Base-by-base conservation (phyloP, 2,797 vertebrate species). In the Hydrolagus colliei region DNA sequence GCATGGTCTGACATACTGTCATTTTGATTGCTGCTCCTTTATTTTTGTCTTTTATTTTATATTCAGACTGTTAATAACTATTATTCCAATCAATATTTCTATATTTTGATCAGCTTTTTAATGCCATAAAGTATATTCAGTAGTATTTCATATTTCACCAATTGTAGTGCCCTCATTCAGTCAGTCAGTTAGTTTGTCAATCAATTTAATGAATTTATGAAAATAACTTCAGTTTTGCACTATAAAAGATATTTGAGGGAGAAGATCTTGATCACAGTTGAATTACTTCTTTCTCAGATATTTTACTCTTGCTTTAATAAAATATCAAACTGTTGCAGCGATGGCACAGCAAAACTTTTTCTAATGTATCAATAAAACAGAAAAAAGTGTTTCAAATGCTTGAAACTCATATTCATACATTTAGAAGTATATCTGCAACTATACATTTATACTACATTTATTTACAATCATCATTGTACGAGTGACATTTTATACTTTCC, bases 1-100 rank as follows among this genome's bases (percentile, higher is more conserved):
- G 87, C 87, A 77, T 88, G 86, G 92, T 90, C 90, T 91, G 90
- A 92, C 91, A 90, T 90, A 63, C 78, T 90, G 88, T 92, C 89
- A 91, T 92, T 90, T 89, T 88, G 87, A 89, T 88, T 91, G 92
- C 93, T 93, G 93, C 93, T 93, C 90, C 87, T 91, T 90, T 18
- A 73, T 85, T 85, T 86, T 86, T 86, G 73, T 80, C 86, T 87
- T 79, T 86, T 79, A 86, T 90, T 90, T 91, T 91, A 91, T 90
- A 92, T 93, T 91, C 92, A 90, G 91, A 94, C 93, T 94, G 92
- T 94, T 94, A 93, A 91, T 90, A 90, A 90, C 89, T 90, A 89
- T 88, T 90, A 89, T 92, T 89, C 88, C 88, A 87, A 88, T 86
- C 86, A 67, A 73, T 87, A 85, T 61, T 67, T 88, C 89, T 89